Evolutionary conservation across 2,797 vertebrate species (phyloP).

Genomic region (Ciconia nigra): DNA sequence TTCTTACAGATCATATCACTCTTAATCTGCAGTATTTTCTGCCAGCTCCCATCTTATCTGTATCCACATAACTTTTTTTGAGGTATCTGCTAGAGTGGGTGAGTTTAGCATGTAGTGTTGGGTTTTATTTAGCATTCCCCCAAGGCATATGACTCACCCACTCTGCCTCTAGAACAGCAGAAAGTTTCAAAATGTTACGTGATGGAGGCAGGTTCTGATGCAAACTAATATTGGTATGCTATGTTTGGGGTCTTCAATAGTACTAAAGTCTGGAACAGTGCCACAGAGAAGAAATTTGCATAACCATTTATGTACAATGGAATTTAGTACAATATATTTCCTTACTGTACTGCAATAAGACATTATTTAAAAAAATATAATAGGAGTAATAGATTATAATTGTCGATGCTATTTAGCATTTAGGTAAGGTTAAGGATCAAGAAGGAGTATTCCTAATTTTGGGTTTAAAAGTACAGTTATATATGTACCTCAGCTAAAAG

Average conservation of each 20-base stretch:
- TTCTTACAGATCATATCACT: background rate
- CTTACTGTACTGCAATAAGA: background rate
- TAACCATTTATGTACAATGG: background rate
- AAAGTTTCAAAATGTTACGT: background rate
- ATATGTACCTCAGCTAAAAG: background rate
- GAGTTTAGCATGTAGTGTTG: background rate
- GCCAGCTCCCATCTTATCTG: background rate
- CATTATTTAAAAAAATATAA: background rate
- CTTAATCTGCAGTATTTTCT: conserved; percentile 12
- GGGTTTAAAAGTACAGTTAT: background rate
- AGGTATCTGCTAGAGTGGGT: conserved; percentile 8
- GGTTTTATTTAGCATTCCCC: conserved; percentile 44
- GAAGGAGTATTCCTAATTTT: background rate
- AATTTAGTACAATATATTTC: background rate
- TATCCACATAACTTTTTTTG: background rate
- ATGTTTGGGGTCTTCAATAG: background rate
- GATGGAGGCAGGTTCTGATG: background rate
- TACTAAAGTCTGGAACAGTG: background rate
- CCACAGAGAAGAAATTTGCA: background rate
- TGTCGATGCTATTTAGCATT: background rate
- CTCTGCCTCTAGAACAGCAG: background rate
- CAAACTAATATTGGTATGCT: background rate
- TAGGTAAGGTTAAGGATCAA: background rate
- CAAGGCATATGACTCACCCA: background rate
- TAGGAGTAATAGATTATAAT: background rate